phyloP scores from a whole-genome alignment of 1,140 invertebrate genomes.

The Tachypleus tridentatus region DNA sequence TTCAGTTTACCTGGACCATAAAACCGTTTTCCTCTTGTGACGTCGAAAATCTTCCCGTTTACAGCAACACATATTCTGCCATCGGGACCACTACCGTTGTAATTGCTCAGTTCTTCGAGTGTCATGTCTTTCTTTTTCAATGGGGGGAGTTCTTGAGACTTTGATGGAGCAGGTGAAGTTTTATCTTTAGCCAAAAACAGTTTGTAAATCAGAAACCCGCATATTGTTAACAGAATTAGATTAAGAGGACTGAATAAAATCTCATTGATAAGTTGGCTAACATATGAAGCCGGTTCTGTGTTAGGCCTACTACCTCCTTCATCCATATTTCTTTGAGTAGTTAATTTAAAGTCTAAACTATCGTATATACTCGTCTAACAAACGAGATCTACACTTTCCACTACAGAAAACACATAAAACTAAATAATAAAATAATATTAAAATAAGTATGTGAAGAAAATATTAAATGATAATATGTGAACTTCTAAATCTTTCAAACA shows the following conservation, averaged over 20 bases:
- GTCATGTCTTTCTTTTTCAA: conserved; percentile 83
- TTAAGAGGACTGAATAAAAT: conserved; percentile 65
- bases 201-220: conserved; percentile 72
- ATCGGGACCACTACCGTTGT: conserved; percentile 65
- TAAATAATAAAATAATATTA: no score
- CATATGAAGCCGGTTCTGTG: no score
- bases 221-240: conserved; percentile 56
- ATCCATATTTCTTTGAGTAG: no score
- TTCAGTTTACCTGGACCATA: conserved; percentile 22
- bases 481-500: no score
- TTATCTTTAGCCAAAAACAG: conserved; percentile 42
- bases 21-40: conserved; percentile 57
- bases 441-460: no score
- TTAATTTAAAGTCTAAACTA: no score
- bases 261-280: no score
- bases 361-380: no score
- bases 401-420: no score
- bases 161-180: conserved; percentile 28
- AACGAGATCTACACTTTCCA: no score
- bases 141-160: conserved; percentile 54
- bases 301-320: no score
- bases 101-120: conserved; percentile 69
- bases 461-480: no score
- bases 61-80: conserved; percentile 82
- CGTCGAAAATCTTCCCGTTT: conserved; percentile 92